phyloP scores from a whole-genome alignment of 2,113 vertebrate genomes.

The Tiliqua scincoides region DNA sequence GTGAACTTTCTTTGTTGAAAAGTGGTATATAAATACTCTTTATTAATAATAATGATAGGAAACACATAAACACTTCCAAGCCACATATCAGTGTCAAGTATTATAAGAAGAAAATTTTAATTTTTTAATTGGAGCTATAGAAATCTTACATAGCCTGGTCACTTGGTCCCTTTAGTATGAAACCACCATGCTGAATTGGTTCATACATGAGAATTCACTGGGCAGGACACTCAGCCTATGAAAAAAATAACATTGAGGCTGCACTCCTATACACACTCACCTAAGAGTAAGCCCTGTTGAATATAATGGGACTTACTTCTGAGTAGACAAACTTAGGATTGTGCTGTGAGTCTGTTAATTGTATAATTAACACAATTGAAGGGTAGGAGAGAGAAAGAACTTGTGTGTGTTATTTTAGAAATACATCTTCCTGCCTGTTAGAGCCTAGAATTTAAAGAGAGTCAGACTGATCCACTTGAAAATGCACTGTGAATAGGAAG shows the following conservation, averaged over 20 bases:
- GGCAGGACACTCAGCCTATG: no score
- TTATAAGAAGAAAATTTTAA: background rate
- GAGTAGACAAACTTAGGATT: no score
- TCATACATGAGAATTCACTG: background rate
- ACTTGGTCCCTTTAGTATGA: background rate
- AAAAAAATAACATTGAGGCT: no score
- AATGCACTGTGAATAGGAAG: background rate
- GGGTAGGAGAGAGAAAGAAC: background rate
- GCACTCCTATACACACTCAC: no score
- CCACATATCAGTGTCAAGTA: no score
- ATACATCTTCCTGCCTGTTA: background rate
- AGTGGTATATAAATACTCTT: no score
- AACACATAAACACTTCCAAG: background rate
- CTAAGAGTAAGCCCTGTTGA: no score
- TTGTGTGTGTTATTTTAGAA: background rate
- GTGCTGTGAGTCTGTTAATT: no score
- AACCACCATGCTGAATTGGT: background rate
- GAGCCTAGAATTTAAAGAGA: background rate
- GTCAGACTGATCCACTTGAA: background rate
- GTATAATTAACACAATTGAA: background rate
- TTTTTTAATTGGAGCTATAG: background rate
- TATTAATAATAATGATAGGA: no score
- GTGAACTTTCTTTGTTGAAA: no score
- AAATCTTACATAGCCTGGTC: background rate
- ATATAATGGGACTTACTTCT: no score